phyloP scores from a whole-genome alignment of 2,797 vertebrate genomes.

The Enteromius anoplus region DNA sequence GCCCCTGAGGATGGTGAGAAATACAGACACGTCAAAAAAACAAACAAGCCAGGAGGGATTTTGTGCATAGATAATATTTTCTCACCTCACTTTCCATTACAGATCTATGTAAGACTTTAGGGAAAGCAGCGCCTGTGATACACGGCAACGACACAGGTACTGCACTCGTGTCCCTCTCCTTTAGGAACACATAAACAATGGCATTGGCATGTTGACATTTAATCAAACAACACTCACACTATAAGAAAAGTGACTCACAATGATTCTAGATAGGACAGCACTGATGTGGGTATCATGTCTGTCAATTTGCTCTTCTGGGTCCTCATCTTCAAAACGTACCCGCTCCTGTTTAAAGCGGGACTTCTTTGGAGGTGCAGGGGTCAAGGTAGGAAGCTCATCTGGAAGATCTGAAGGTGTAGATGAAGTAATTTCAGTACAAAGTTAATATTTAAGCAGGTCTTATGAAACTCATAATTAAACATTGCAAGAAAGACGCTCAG shows the following conservation, averaged over 20 bases:
- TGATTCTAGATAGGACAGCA: conserved; percentile 90
- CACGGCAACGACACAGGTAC: conserved; percentile 81
- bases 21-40: background rate
- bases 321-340: conserved; percentile 83
- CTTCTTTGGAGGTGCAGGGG: conserved; percentile 90
- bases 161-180: conserved; percentile 91
- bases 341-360: conserved; percentile 80
- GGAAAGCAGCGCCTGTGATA: conserved; percentile 86
- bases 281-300: conserved; percentile 89
- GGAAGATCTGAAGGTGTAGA: conserved; percentile 79
- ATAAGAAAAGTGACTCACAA: conserved; percentile 75
- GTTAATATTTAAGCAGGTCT: background rate
- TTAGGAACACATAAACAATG: conserved; percentile 31
- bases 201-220: background rate
- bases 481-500: background rate
- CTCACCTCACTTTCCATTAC: conserved; percentile 73
- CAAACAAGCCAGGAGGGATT: background rate
- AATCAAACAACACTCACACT: background rate
- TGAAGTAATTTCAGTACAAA: background rate
- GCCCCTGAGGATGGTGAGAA: conserved; percentile 48
- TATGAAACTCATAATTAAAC: background rate
- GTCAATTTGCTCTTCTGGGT: conserved; percentile 83
- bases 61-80: background rate
- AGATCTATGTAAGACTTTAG: conserved; percentile 86
- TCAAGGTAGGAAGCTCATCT: conserved; percentile 86